Conservation (phyloP, 2,888 invertebrate genomes). For the Hesperia comma region DNA sequence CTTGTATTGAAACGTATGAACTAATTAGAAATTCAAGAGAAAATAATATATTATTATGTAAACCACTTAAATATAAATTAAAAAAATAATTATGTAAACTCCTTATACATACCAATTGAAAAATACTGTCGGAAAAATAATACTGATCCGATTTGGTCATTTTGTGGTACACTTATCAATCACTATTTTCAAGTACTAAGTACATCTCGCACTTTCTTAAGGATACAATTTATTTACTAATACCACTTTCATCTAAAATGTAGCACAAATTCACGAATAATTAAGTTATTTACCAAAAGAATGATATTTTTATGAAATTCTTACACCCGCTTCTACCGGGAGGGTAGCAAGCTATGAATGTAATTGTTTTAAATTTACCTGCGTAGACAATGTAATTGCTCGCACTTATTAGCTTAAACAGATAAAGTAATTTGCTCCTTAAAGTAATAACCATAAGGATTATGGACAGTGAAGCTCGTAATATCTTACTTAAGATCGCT, state of each 20-base stretch:
- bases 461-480: not conserved
- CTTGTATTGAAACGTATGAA: too few species aligned
- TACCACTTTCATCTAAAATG: not conserved
- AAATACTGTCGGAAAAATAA: slow-evolving; percentile 49
- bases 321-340: slow-evolving; percentile 6
- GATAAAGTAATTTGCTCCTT: not conserved
- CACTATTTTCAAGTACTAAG: too few species aligned
- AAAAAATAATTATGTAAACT: slow-evolving; percentile 5
- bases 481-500: not conserved
- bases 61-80: too few species aligned
- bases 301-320: too few species aligned
- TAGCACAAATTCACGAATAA: not conserved
- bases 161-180: not conserved
- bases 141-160: slow-evolving; percentile 33
- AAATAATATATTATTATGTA: too few species aligned
- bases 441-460: slow-evolving; percentile 31
- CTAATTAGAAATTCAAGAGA: too few species aligned
- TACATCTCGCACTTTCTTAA: too few species aligned
- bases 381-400: not conserved
- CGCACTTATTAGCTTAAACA: not conserved
- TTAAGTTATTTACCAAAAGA: too few species aligned
- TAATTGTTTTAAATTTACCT: not conserved
- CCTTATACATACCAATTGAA: slow-evolving; percentile 51
- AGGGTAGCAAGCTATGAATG: slow-evolving; percentile 1
- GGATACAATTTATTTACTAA: too few species aligned